A percentile compares a stretch with the other conserved stretches of the same genome.
Conservation (phyloP, 2,797 vertebrate species). For the Esox lucius region DNA sequence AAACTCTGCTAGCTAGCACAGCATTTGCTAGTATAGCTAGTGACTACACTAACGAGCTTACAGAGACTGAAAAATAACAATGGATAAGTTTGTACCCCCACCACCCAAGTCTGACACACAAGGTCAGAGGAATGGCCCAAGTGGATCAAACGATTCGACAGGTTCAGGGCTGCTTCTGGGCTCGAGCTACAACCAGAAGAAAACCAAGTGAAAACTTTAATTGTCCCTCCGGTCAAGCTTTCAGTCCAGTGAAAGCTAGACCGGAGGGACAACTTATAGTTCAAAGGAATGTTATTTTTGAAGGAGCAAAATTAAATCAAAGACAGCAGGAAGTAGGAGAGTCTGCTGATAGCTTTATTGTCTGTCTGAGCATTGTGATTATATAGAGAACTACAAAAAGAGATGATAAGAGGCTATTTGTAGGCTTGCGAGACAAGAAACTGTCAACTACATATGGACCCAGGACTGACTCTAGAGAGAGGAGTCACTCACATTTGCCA, state of each 20-base stretch:
- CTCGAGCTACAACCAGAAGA: slow-evolving; percentile 61
- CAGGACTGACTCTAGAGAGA: slow-evolving; percentile 7
- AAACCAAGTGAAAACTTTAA: slow-evolving; percentile 74
- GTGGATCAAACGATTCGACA: slow-evolving; percentile 75
- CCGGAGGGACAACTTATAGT: slow-evolving; percentile 10
- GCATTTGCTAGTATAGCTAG: no score
- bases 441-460: slow-evolving; percentile 20
- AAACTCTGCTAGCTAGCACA: no score
- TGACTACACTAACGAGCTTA: no score
- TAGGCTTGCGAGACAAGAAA: slow-evolving; percentile 7
- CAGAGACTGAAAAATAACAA: no score
- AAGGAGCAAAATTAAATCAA: slow-evolving; percentile 20
- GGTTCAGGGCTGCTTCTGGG: slow-evolving; percentile 66
- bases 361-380: no score
- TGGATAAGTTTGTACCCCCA: no score
- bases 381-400: slow-evolving; percentile 14
- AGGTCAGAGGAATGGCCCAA: slow-evolving; percentile 65
- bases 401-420: slow-evolving; percentile 15
- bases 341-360: slow-evolving; percentile 11
- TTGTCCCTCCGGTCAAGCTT: no score
- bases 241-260: not conserved
- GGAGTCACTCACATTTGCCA: no score
- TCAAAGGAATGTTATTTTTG: slow-evolving; percentile 17
- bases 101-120: slow-evolving; percentile 41
- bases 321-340: slow-evolving; percentile 9